Percentiles rank a stretch among this genome's conserved stretches.
phyloP scores from a whole-genome alignment of 1,140 invertebrate genomes.

The Dendrolimus kikuchii region DNA sequence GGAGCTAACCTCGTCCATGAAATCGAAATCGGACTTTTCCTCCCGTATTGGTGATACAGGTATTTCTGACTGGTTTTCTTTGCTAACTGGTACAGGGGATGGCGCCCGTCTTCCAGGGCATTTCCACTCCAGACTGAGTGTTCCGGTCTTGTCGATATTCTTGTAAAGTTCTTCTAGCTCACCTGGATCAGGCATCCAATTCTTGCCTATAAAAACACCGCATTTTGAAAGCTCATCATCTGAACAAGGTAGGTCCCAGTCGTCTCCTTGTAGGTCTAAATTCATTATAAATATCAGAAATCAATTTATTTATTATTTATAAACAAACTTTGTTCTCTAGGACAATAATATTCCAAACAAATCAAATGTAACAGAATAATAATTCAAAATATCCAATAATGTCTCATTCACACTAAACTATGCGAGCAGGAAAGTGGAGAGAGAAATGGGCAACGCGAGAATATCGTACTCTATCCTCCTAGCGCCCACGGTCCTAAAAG shows the following conservation, averaged over 20 bases:
- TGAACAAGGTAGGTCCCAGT: conserved; percentile 74
- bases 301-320: conserved; percentile 1
- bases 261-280: conserved; percentile 63
- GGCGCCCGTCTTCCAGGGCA: conserved; percentile 76
- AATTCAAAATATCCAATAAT: no score
- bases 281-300: conserved; percentile 18
- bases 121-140: conserved; percentile 75
- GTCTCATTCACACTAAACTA: no score
- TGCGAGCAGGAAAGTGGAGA: no score
- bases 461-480: no score
- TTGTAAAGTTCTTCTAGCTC: conserved; percentile 75
- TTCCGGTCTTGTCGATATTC: conserved; percentile 70
- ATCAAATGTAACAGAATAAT: no score
- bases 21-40: conserved; percentile 82
- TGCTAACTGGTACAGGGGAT: conserved; percentile 61
- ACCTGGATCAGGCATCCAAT: conserved; percentile 61
- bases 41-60: conserved; percentile 66
- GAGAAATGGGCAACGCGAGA: no score
- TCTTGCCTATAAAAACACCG: conserved; percentile 49
- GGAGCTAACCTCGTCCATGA: conserved; percentile 81
- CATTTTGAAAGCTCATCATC: conserved; percentile 72
- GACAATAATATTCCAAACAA: no score
- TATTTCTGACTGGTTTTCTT: conserved; percentile 56
- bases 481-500: no score
- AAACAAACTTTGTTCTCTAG: conserved; percentile 1